Conservation (phyloP, 1,140 invertebrate genomes). For the Sminthurides bifidus region DNA sequence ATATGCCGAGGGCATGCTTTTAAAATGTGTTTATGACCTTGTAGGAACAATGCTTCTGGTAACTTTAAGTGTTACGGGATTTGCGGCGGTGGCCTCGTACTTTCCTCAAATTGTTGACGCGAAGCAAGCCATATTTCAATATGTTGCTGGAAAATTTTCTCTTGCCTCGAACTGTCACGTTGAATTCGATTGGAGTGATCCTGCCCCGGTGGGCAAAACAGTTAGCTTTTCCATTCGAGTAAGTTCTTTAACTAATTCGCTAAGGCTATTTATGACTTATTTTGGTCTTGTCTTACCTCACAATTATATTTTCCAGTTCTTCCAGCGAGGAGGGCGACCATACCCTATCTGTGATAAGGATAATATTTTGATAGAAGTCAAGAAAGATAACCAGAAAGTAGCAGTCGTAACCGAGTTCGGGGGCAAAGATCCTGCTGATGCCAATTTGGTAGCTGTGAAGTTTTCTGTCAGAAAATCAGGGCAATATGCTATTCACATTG, state of each 20-base stretch:
- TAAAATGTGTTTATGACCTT: conserved; percentile 24
- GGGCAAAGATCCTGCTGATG: conserved; percentile 62
- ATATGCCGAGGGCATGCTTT: background rate
- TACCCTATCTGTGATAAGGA: conserved; percentile 86
- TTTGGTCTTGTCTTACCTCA: background rate
- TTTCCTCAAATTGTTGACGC: conserved; percentile 73
- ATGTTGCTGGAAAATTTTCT: conserved; percentile 81
- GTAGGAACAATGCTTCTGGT: conserved; percentile 72
- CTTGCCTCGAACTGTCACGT: conserved; percentile 75
- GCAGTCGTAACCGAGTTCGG: conserved; percentile 72
- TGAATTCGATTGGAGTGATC: conserved; percentile 73
- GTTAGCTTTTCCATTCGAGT: conserved; percentile 75
- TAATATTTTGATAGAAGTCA: conserved; percentile 71
- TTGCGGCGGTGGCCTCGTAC: conserved; percentile 73
- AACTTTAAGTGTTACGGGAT: conserved; percentile 67
- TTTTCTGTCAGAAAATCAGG: conserved; percentile 83
- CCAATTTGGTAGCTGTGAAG: conserved; percentile 72
- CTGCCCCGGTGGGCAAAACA: conserved; percentile 71
- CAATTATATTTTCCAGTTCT: conserved; percentile 51
- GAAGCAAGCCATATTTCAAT: conserved; percentile 75
- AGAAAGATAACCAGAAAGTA: conserved; percentile 67
- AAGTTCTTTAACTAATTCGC: conserved; percentile 26
- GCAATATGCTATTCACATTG: conserved; percentile 63
- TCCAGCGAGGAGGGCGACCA: conserved; percentile 78
- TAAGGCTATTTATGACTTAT: background rate